Evolutionary conservation across 2,113 vertebrate genomes (phyloP), one percentile per base, ranked within the genome.

Genomic region (Epinephelus moara): DNA sequence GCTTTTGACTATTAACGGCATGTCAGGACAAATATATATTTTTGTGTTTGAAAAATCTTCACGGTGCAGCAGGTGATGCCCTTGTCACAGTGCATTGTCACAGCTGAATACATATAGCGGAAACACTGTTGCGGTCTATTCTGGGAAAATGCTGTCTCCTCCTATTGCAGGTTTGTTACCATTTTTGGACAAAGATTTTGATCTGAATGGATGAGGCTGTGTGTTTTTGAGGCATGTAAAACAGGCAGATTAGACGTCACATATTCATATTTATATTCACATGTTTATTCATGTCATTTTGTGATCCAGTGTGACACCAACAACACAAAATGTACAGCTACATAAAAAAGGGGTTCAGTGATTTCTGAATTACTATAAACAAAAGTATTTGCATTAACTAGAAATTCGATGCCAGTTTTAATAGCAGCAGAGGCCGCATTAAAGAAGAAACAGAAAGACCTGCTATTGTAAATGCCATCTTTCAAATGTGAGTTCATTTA

Each of bases 11-110:
- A 70, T 80, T 23, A 52, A 30, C 37, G 59, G 53, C 72, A 62
- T 37, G 71, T 84, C 73, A 69, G 70, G 72, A 70, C 72, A 86
- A 84, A 78, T 75, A 85, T 17, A 69, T 74, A 42, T 50, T 77
- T 83, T 61, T 55, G 30, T 79, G 53, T 82, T 78, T 78, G 61
- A 84, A 71, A 72, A 70, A 40, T 72, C 73, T 75, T 86, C 69
- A 63, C 0, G 23, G 82, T 83, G 86, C 82, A 77, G 80, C 89
- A 92, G 91, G 92, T 91, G 86, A 87, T 89, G 86, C 86, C 86
- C 89, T 88, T 92, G 88, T 92, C 89, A 83, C 81, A 84, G 85
- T 42, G 83, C 75, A 88, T 90, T 37, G 82, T 69, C 77, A 76
- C 75, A 79, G 83, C 62, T 76, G 86, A 89, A 66, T 45, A 90